Evolutionary conservation across 2,797 vertebrate genomes (phyloP).

Genomic region (Megaceryle alcyon): DNA sequence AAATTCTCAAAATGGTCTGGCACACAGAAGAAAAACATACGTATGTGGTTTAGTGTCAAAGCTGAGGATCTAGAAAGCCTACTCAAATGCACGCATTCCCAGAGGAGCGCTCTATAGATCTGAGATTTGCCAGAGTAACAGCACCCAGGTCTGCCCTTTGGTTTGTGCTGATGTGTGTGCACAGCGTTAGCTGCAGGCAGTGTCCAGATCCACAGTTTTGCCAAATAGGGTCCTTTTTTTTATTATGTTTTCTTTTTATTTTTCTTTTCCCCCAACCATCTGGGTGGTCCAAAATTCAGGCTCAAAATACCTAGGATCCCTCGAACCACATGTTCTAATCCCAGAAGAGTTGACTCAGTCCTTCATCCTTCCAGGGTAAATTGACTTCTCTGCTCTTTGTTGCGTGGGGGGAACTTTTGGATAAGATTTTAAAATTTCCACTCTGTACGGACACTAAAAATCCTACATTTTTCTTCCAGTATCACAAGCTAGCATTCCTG

Average conservation of each 20-base stretch:
- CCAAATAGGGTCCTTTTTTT: conserved; percentile 16
- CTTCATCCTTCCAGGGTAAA: conserved; percentile 62
- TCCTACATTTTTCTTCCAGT: conserved; percentile 35
- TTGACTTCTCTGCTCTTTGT: conserved; percentile 53
- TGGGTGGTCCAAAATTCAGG: conserved; percentile 69
- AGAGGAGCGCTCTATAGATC: not conserved
- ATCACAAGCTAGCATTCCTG: not conserved
- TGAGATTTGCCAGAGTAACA: conserved; percentile 6
- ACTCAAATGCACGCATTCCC: not conserved
- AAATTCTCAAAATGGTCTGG: conserved; percentile 45
- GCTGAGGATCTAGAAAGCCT: conserved; percentile 8
- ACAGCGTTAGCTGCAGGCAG: not conserved
- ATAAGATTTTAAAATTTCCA: conserved; percentile 54
- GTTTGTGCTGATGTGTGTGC: not conserved
- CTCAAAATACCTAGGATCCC: conserved; percentile 57
- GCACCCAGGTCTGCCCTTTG: conserved; percentile 35
- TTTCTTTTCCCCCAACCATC: conserved; percentile 2
- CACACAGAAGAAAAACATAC: conserved; percentile 19
- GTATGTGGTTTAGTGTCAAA: conserved; percentile 22
- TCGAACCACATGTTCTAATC: conserved; percentile 68
- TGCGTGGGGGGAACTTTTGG: conserved; percentile 34
- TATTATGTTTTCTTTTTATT: not conserved
- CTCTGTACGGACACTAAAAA: conserved; percentile 28
- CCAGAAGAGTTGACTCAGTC: conserved; percentile 70
- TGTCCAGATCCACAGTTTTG: conserved; percentile 19